These are phyloP conservation scores for Maccullochella peelii DNA, from an alignment of 2,113 vertebrate genomes.

Conservation along the genomic window DNA sequence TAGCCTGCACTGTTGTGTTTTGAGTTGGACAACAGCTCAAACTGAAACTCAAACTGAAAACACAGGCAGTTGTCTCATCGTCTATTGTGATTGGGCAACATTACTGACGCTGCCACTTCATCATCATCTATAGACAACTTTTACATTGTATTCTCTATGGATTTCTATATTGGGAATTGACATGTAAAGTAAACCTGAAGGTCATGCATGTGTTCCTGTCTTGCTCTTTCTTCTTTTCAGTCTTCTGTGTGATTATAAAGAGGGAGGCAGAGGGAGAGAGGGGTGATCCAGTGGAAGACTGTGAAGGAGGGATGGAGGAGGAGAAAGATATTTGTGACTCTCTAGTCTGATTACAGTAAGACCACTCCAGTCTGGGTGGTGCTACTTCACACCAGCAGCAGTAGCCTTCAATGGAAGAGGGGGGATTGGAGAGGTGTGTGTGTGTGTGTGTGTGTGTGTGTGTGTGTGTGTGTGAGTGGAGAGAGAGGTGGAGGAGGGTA, in stretches of 20 bases:
- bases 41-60: not conserved
- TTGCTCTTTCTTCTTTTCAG: constrained; percentile 5
- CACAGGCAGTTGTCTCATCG: not conserved
- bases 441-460: constrained; percentile 17
- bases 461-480: constrained; percentile 10
- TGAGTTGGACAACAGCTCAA: not conserved
- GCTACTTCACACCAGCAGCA: constrained; percentile 59
- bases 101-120: not conserved
- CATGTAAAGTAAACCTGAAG: constrained; percentile 37
- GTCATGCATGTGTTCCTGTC: not conserved
- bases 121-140: not conserved
- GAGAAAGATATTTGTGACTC: constrained; percentile 56
- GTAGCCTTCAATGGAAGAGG: constrained; percentile 45
- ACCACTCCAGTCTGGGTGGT: constrained; percentile 70
- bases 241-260: constrained; percentile 17
- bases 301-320: constrained; percentile 44
- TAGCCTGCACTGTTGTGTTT: constrained; percentile 2
- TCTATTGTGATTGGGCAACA: not conserved
- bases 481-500: constrained; percentile 36
- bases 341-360: constrained; percentile 75
- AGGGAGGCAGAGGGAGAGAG: not conserved
- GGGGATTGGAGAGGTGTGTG: constrained; percentile 25
- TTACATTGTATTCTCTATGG: not conserved
- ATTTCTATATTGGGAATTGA: constrained; percentile 22
- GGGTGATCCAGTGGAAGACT: constrained; percentile 28